Evolutionary conservation across 92 coral and sea anemone genomes (phyloP), one percentile per base, ranked within the genome.

Genomic region (Porites cylindrica): DNA sequence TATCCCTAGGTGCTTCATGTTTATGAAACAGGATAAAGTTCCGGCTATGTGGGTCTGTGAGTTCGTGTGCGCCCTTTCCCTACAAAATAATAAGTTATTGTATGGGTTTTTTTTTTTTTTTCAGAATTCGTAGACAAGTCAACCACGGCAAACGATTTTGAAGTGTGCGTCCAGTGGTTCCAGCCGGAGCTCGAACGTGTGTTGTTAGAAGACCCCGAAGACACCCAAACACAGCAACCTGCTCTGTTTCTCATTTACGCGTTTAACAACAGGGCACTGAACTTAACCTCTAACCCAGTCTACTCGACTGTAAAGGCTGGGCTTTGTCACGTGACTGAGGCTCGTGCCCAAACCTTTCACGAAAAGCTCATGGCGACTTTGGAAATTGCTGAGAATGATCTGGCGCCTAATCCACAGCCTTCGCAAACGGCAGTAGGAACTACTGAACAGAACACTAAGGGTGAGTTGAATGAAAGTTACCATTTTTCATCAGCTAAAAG

Each of bases 111-210:
- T 38, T 59, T n/a, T 26, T 14, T n/a, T 71, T 19, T 8, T 21
- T n/a, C 23, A 74, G 87, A 74, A 63, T 52, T 66, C 60, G 61
- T 69, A 62, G 82, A 85, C 76, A 85, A 77, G 77, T 76, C 77
- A 8, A 64, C 64, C 60, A 85, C 59, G 4, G 96, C 99, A 29
- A 86, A 88, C 17, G 99, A 96, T 6, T 81, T 85, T 23, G 99
- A 96, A 86, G 53, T 96, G 50, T 95, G 96, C 50, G 92, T 92
- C 66, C 96, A 93, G 66, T 96, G 98, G 99, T 86, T 89, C 50
- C 85, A 86, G 12, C 93, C 94, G 2, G 88, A 80, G 18, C 84
- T 86, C 38, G 89, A 85, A 19, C n/a, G 85, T 80, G 38, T 82
- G 66, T 82, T 80, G 23, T 52, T 29, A 12, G 78, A 50, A 47